Evolutionary conservation across 1,140 invertebrate genomes (phyloP).

Genomic region (Zaprionus inermis): DNA sequence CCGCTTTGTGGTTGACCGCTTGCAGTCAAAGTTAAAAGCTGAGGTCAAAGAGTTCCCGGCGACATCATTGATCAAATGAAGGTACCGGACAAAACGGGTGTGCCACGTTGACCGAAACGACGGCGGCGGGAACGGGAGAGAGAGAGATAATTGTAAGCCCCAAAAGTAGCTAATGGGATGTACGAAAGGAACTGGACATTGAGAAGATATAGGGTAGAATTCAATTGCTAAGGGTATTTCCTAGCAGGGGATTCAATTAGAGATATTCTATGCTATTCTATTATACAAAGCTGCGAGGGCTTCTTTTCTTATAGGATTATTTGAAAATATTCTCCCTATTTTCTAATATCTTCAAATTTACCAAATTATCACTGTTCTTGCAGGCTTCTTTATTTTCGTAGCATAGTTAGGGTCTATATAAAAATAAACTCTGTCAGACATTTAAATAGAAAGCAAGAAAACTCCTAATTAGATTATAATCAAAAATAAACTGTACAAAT

Average conservation of each 20-base stretch:
- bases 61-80: slow-evolving; percentile 57
- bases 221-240: background rate
- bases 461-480: too few relatives aligned
- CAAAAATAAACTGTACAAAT: too few relatives aligned
- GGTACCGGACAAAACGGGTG: slow-evolving; percentile 25
- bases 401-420: too few relatives aligned
- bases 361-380: too few relatives aligned
- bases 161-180: background rate
- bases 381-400: too few relatives aligned
- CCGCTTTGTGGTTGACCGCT: slow-evolving; percentile 52
- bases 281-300: too few relatives aligned
- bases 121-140: background rate
- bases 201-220: background rate
- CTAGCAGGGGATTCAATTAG: background rate
- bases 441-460: background rate
- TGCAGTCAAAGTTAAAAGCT: slow-evolving; percentile 55
- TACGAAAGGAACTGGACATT: background rate
- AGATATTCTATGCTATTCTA: too few relatives aligned
- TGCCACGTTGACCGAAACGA: slow-evolving; percentile 42
- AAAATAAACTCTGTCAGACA: background rate
- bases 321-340: too few relatives aligned
- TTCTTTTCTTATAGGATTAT: too few relatives aligned
- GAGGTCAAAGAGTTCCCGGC: slow-evolving; percentile 38
- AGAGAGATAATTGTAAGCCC: background rate
- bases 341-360: too few relatives aligned